These are phyloP conservation scores for Coremacera marginata DNA, from an alignment of 2,888 invertebrate genomes.

Conservation along the genomic window DNA sequence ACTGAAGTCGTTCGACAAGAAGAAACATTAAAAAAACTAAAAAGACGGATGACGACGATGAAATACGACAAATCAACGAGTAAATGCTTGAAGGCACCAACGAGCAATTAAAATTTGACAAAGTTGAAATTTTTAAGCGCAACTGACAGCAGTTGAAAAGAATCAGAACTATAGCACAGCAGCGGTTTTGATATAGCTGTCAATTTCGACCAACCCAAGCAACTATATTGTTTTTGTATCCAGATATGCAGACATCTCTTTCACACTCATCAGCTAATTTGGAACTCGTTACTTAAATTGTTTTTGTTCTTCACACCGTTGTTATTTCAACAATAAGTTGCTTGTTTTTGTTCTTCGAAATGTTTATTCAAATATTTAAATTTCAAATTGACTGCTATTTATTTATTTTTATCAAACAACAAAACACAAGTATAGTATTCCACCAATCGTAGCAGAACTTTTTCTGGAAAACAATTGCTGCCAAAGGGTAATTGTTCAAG, in stretches of 20 bases:
- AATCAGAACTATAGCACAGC: background rate
- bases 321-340: no score
- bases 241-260: background rate
- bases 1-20: slow-evolving; percentile 43
- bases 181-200: background rate
- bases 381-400: no score
- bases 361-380: no score
- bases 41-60: slow-evolving; percentile 20
- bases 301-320: no score
- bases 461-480: no score
- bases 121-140: background rate
- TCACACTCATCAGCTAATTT: background rate
- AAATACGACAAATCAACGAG: background rate
- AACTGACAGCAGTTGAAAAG: slow-evolving; percentile 2
- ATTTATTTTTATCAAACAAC: no score
- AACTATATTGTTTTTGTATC: background rate
- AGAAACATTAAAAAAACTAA: slow-evolving; percentile 34
- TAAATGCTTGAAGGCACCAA: background rate
- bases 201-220: background rate
- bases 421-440: no score
- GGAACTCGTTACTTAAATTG: no score
- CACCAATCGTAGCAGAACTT: no score
- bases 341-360: no score
- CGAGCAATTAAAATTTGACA: slow-evolving; percentile 12
- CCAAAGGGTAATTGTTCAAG: no score